A percentile compares a stretch with the other conserved stretches of the same genome.
Evolutionary conservation across 2,888 invertebrate species (phyloP).

Genomic region (Drosophila flavopinicola): DNA sequence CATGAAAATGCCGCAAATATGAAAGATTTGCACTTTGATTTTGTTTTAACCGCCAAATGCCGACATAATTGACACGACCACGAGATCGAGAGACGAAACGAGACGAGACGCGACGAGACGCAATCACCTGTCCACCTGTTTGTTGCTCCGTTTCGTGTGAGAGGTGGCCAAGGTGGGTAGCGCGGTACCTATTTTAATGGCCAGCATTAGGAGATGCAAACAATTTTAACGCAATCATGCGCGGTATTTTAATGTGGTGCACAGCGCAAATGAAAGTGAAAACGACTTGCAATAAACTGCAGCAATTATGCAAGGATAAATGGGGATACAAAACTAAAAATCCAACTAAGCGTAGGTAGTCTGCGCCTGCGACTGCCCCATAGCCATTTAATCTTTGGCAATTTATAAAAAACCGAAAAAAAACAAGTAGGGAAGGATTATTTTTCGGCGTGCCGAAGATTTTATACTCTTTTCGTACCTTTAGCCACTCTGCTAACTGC

Average conservation of each 20-base stretch:
- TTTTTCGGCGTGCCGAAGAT: no score
- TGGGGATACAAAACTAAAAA: slow-evolving; percentile 16
- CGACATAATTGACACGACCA: slow-evolving; percentile 73
- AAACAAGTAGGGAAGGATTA: no score
- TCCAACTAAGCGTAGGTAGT: slow-evolving; percentile 18
- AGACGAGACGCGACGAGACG: slow-evolving; percentile 20
- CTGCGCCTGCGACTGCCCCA: slow-evolving; percentile 13
- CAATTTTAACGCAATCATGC: slow-evolving; percentile 82
- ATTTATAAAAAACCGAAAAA: slow-evolving; percentile 46
- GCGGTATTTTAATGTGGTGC: slow-evolving; percentile 75
- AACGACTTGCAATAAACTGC: slow-evolving; percentile 44
- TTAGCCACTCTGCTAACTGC: no score
- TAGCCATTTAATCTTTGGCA: slow-evolving; percentile 41
- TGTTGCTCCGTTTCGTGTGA: slow-evolving; percentile 13
- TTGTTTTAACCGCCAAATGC: slow-evolving; percentile 67
- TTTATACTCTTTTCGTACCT: no score
- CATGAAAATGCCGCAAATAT: slow-evolving; percentile 64
- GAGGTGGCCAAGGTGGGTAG: not conserved
- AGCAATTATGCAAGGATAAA: slow-evolving; percentile 62
- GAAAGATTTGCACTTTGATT: slow-evolving; percentile 79
- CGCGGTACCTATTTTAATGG: slow-evolving; percentile 65
- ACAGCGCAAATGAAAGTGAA: slow-evolving; percentile 79
- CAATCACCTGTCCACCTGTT: slow-evolving; percentile 41
- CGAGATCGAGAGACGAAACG: slow-evolving; percentile 27
- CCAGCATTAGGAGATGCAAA: slow-evolving; percentile 77